Evolutionary conservation across 2,797 vertebrate genomes (phyloP).

Genomic region (Balearica regulorum): DNA sequence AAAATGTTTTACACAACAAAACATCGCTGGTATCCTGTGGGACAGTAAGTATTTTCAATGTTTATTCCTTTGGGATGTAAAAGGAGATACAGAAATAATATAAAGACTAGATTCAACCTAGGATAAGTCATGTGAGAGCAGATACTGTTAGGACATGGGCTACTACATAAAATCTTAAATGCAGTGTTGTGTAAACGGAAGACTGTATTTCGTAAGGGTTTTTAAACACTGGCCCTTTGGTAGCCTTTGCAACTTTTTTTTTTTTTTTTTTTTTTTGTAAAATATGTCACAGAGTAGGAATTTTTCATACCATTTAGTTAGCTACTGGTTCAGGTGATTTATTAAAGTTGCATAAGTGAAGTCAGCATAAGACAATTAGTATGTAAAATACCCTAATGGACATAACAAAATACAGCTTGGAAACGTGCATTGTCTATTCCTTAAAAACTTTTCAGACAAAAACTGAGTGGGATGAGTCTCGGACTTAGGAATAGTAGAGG

Average conservation of each 20-base stretch:
- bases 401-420: background rate
- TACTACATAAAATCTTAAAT: background rate
- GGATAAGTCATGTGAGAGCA: background rate
- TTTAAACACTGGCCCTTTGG: background rate
- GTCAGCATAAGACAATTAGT: background rate
- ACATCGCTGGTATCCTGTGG: slow-evolving; percentile 91
- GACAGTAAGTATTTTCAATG: slow-evolving; percentile 83
- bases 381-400: background rate
- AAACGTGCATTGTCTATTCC: background rate
- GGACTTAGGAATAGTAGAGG: background rate
- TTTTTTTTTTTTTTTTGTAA: background rate
- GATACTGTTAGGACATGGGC: background rate
- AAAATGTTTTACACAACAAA: slow-evolving; percentile 98
- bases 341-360: background rate
- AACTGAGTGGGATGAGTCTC: background rate
- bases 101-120: background rate
- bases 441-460: background rate
- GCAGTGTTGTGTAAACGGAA: background rate
- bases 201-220: fast-evolving
- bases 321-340: background rate
- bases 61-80: background rate
- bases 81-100: background rate
- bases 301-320: background rate
- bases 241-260: background rate
- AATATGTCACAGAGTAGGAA: background rate